A percentile compares a stretch with the other conserved stretches of the same genome.
phyloP scores from a whole-genome alignment of 1,140 invertebrate species.

The Geopemphigus sp. region DNA sequence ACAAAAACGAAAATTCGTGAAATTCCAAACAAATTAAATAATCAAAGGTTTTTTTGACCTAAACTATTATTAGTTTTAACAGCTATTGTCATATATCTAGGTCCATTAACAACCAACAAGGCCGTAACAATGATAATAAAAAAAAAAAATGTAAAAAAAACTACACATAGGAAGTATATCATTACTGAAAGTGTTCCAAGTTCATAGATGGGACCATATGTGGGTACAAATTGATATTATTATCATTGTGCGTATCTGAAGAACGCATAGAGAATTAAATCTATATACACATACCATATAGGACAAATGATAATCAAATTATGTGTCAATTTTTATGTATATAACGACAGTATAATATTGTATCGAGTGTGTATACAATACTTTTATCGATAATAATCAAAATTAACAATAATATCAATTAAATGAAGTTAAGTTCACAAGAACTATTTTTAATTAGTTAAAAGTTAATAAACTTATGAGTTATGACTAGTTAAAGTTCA shows the following conservation, averaged over 20 bases:
- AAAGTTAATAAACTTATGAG: no score
- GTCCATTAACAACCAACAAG: neutral
- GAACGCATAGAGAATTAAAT: neutral
- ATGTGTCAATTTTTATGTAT: neutral
- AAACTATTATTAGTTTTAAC: no score
- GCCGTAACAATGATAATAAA: conserved; percentile 42
- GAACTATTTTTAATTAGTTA: no score
- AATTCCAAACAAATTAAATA: neutral
- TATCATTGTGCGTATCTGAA: neutral
- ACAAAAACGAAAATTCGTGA: neutral
- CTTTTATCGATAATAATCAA: no score
- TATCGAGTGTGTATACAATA: no score
- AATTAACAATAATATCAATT: no score
- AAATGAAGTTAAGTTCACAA: no score
- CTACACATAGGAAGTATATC: conserved; percentile 18
- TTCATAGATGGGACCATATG: no score
- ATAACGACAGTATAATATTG: neutral
- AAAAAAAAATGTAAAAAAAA: neutral
- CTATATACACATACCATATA: no score
- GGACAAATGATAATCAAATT: no score
- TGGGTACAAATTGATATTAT: neutral
- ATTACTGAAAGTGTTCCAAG: neutral
- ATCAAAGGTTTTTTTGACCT: no score
- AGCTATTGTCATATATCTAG: neutral
- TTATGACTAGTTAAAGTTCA: no score